Percentiles rank a stretch among this genome's conserved stretches.
These are phyloP conservation scores for Heterodera carotae DNA, from an alignment of 1,140 invertebrate genomes.

Conservation along the genomic window DNA sequence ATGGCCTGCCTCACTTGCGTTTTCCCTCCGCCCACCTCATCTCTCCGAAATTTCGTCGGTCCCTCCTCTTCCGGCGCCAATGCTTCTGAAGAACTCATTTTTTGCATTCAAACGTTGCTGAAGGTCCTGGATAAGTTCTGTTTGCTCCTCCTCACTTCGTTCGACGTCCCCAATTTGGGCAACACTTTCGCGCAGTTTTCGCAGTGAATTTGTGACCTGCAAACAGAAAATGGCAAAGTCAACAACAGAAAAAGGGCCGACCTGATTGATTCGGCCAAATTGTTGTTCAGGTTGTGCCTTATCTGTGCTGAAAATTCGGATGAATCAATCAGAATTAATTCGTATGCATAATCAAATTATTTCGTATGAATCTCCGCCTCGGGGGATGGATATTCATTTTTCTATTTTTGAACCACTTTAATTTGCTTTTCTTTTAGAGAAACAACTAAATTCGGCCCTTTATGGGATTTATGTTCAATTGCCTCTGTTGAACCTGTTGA, in stretches of 20 bases:
- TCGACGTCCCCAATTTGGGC: slow-evolving; percentile 27
- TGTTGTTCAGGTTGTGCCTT: slow-evolving; percentile 8
- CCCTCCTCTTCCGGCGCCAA: slow-evolving; percentile 19
- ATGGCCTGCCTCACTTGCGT: too few species aligned
- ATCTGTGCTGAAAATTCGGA: slow-evolving; percentile 24
- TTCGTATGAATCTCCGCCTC: not conserved
- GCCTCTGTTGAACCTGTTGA: slow-evolving; percentile 11
- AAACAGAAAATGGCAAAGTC: not conserved
- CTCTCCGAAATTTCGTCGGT: not conserved
- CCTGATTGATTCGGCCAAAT: slow-evolving; percentile 9
- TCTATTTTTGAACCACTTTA: too few species aligned
- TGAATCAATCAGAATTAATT: too few species aligned
- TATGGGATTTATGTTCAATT: too few species aligned
- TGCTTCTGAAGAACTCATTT: slow-evolving; percentile 30
- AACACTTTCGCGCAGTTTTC: slow-evolving; percentile 7
- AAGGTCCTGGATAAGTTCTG: slow-evolving; percentile 30
- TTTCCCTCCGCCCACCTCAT: too few species aligned
- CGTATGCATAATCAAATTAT: too few species aligned
- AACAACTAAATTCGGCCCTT: too few species aligned
- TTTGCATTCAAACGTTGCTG: slow-evolving; percentile 23
- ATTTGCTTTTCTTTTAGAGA: too few species aligned
- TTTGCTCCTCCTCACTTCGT: slow-evolving; percentile 23
- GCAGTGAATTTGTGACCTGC: slow-evolving; percentile 9
- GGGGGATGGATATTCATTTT: not conserved
- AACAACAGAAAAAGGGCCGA: not conserved